Evolutionary conservation across 2,797 vertebrate species (phyloP).

Genomic region (Xyrichtys novacula): DNA sequence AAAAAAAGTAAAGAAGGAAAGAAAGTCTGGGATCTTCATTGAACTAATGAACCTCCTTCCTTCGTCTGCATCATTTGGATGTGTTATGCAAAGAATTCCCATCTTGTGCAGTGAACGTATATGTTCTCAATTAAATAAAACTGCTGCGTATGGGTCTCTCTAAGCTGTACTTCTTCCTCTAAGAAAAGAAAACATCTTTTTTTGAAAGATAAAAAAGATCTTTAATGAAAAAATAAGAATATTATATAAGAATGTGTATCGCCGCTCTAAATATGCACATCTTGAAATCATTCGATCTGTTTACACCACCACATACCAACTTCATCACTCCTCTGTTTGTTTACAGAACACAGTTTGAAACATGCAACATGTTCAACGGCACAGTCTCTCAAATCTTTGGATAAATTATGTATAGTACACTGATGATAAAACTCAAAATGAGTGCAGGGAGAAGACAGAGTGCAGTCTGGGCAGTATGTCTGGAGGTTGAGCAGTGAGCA

Average conservation of each 20-base stretch:
- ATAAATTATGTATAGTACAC: constrained; percentile 46
- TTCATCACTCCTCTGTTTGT: background rate
- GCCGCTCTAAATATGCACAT: constrained; percentile 41
- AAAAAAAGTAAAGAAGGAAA: constrained; percentile 18
- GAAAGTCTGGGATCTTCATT: constrained; percentile 11
- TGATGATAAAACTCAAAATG: constrained; percentile 8
- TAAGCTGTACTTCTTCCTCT: background rate
- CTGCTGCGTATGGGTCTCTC: background rate
- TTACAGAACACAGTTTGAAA: constrained; percentile 3
- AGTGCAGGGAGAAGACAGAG: constrained; percentile 15
- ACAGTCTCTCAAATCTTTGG: constrained; percentile 16
- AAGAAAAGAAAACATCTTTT: constrained; percentile 2
- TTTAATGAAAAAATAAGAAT: constrained; percentile 69
- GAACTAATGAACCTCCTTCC: constrained; percentile 20
- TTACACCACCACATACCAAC: constrained; percentile 25
- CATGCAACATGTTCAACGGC: constrained; percentile 18
- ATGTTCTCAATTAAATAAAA: background rate
- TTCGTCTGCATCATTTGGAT: background rate
- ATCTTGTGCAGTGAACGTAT: background rate
- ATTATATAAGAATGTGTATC: constrained; percentile 24
- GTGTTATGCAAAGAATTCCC: background rate
- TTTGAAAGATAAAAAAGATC: constrained; percentile 37
- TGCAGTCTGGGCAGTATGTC: constrained; percentile 6
- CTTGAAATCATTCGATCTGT: constrained; percentile 27
- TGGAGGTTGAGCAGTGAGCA: constrained; percentile 35